Evolutionary conservation across 2,113 vertebrate species (phyloP), one percentile per base, ranked within the genome.

Genomic region (Chroicocephalus ridibundus): DNA sequence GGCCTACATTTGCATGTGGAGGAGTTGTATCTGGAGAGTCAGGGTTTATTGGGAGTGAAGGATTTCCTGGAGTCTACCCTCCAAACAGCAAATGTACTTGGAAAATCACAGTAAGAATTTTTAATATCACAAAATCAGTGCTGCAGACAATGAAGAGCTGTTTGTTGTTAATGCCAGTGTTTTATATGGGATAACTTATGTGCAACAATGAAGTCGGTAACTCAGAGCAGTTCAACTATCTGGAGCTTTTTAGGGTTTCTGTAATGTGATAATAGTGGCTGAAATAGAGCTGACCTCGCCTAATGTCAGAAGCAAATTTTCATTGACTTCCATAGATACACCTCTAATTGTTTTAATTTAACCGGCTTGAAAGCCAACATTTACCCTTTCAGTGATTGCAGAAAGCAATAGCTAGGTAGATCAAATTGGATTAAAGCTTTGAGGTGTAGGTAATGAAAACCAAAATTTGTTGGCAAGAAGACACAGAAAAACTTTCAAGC

Each of bases 1-100:
- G 99, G 98, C 98, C 98, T 94, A 94, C 94, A 55, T 99, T 99
- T 97, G 97, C 98, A 84, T 99, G 99, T 96, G 99, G 99, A 21
- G 99, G 99, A 93, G 98, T 99, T 97, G 96, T 99, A 89, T 99
- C 98, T 26, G 99, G 98, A 97, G 98, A 99, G 55, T 99, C 99
- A 74, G 99, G 99, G 95, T 98, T 99, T 92, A 99, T 99, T 96
- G 99, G 99, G 90, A 99, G 99, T 94, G 99, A 99, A 98, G 99
- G 99, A 58, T 99, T 99, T 98, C 99, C 99, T 77, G 99, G 99
- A 97, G 98, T 99, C 96, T 99, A 99, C 96, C 99, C 99, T 87
- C 99, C 99, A 86, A 99, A 99, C 95, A 99, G 98, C 98, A 99
- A 99, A 98, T 99, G 99, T 94, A 99, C 99, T 88, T 99, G 99